A percentile compares a stretch with the other conserved stretches of the same genome.
phyloP scores from a whole-genome alignment of 2,888 invertebrate species.

The Aproaerema taeniolella region DNA sequence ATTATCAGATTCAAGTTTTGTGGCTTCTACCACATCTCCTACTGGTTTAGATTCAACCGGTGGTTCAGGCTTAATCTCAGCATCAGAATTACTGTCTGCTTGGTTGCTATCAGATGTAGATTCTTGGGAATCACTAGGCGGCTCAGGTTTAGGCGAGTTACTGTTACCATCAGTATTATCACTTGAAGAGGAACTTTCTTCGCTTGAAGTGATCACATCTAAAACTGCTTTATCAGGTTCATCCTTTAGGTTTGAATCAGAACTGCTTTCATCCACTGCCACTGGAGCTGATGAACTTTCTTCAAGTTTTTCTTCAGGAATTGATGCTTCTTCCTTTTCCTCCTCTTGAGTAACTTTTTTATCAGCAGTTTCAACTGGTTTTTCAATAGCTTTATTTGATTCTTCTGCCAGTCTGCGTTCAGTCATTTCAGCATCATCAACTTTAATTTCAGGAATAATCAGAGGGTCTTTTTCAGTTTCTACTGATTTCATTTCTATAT shows the following conservation, averaged over 20 bases:
- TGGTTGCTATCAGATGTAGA: slow-evolving; percentile 27
- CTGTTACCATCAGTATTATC: slow-evolving; percentile 67
- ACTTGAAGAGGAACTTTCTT: slow-evolving; percentile 67
- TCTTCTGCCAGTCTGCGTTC: slow-evolving; percentile 53
- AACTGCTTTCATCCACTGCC: slow-evolving; percentile 51
- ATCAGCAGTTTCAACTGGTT: slow-evolving; percentile 16
- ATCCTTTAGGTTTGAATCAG: slow-evolving; percentile 53
- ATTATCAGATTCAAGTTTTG: slow-evolving; percentile 48
- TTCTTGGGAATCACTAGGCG: slow-evolving; percentile 41
- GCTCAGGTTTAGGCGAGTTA: slow-evolving; percentile 58
- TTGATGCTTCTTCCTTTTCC: slow-evolving; percentile 26
- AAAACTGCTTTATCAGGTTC: slow-evolving; percentile 51
- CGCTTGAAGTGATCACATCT: slow-evolving; percentile 61
- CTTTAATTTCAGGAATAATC: slow-evolving; percentile 62
- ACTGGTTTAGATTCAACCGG: slow-evolving; percentile 22
- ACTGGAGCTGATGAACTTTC: slow-evolving; percentile 30
- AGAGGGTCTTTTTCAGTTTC: slow-evolving; percentile 26
- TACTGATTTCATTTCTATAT: slow-evolving; percentile 45
- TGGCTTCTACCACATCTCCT: slow-evolving; percentile 27
- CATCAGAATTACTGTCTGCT: slow-evolving; percentile 31
- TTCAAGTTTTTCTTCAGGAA: slow-evolving; percentile 28
- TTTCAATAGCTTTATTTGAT: slow-evolving; percentile 30
- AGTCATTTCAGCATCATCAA: slow-evolving; percentile 64
- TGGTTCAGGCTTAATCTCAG: slow-evolving; percentile 23
- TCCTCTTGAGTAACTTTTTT: slow-evolving; percentile 24